These are phyloP conservation scores for Campylorhamphus procurvoides DNA, from an alignment of 2,113 vertebrate species.

Conservation along the genomic window DNA sequence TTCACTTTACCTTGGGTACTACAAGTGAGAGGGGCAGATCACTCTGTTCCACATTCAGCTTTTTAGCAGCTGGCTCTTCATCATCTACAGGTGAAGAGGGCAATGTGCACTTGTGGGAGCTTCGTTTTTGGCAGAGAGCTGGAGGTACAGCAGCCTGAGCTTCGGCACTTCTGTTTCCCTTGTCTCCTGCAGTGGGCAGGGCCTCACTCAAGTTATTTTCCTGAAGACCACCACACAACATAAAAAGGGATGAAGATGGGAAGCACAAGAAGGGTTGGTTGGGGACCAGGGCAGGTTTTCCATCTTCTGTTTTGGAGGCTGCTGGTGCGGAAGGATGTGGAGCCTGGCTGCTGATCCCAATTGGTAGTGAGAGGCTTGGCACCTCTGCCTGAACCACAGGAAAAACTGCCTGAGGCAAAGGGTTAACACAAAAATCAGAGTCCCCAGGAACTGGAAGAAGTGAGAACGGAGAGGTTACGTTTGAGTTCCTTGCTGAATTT, in stretches of 20 bases:
- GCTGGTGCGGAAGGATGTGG: not conserved
- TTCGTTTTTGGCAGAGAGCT: conserved; percentile 49
- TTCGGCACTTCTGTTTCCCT: not conserved
- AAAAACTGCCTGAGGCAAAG: conserved; percentile 45
- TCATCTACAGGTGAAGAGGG: not conserved
- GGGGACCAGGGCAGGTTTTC: conserved; percentile 47
- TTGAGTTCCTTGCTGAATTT: conserved; percentile 3
- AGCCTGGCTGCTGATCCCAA: conserved; percentile 9
- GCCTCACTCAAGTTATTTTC: conserved; percentile 2
- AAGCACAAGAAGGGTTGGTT: conserved; percentile 79
- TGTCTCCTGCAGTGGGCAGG: not conserved
- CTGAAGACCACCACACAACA: conserved; percentile 77
- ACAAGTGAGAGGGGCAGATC: conserved; percentile 71
- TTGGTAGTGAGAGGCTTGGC: conserved; percentile 6
- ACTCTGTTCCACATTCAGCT: conserved; percentile 40
- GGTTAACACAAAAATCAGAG: conserved; percentile 64
- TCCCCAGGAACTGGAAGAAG: conserved; percentile 62
- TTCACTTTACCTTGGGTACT: conserved; percentile 71
- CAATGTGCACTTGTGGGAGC: not conserved
- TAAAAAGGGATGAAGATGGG: conserved; percentile 84
- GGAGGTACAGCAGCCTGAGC: not conserved
- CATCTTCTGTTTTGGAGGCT: conserved; percentile 20
- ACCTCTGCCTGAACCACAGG: conserved; percentile 48
- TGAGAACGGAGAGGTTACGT: conserved; percentile 8
- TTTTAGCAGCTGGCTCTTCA: conserved; percentile 67